Base-by-base conservation (phyloP, 2,888 invertebrate genomes). In the Merodon equestris region DNA sequence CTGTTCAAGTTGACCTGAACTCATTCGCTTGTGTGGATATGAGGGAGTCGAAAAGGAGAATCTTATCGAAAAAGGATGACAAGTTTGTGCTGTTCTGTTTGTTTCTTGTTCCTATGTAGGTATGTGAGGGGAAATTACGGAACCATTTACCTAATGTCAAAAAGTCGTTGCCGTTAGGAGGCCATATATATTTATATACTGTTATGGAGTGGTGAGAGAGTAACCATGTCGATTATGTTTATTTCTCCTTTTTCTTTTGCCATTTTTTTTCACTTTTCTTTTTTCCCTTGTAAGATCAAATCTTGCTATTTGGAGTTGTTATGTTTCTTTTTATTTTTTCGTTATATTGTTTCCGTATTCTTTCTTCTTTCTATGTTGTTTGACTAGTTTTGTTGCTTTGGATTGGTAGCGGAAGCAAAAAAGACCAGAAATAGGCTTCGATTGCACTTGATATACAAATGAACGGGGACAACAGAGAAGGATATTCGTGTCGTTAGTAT, bases 131-230 rank as follows among this genome's bases (percentile, higher is more conserved):
- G 56, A 61, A 66, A 66, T 76, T 71, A 48, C 66, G 67, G 67
- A 72, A 72, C 51, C 61, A 77, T 77, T 63, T 77, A 77, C 77
- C 67, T 77, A 72, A 77, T 77, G 77, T 77, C 77, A 77, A 77
- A 77, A 77, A 77, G 77, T 72, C 77, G 77, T 77, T 77, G 72
- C 77, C 77, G 77, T 72, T 77, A 77, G 53, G 47, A 42, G 57
- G 61, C 38, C 19, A 12, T 36, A 45, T 13, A n/a, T 19, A 27
- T 50, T 2, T 7, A 27, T n/a, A 14, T 17, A 13, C 18, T 19
- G 27, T 9, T 40, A n/a, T 34, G 34, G 36, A 47, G 54, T 66
- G 53, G 53, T 68, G 19, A 17, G 38, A 77, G 77, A 54, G 72
- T 63, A 72, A 61, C 73, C 73, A 72, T 64, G 51, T 4, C 7